phyloP scores from a whole-genome alignment of 2,113 vertebrate genomes.

The Cyanoramphus novaezelandiae region DNA sequence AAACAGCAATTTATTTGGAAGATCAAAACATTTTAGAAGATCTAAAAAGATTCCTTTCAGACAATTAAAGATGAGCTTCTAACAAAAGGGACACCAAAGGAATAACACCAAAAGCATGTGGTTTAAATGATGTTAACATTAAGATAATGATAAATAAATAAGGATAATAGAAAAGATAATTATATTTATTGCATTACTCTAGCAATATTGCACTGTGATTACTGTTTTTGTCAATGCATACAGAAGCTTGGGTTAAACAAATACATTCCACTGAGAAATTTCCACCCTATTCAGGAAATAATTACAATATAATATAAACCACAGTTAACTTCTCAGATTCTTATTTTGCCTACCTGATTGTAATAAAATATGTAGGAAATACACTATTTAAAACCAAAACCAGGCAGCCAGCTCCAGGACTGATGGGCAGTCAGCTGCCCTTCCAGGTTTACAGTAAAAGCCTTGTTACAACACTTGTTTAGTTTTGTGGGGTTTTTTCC shows the following conservation, averaged over 20 bases:
- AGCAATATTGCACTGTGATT: background rate
- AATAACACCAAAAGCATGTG: background rate
- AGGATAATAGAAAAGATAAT: background rate
- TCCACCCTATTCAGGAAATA: background rate
- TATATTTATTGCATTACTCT: background rate
- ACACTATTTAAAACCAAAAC: background rate
- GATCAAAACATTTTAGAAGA: background rate
- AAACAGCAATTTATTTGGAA: background rate
- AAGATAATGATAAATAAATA: background rate
- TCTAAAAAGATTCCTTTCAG: background rate
- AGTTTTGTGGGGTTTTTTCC: rapidly evolving
- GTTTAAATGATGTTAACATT: background rate
- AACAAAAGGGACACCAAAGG: background rate
- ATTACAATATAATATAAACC: background rate
- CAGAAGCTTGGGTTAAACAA: background rate
- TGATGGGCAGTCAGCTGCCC: background rate
- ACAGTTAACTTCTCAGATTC: background rate
- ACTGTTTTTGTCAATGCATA: background rate
- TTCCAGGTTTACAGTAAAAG: background rate
- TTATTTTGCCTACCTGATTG: background rate
- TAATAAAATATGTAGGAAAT: background rate
- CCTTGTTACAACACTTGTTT: background rate
- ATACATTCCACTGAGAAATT: background rate
- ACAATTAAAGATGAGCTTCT: background rate
- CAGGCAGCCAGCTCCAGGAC: background rate